Percentiles rank a stretch among this genome's conserved stretches.
These are phyloP conservation scores for Octopus sinensis DNA, from an alignment of 1,140 invertebrate genomes.

Conservation along the genomic window DNA sequence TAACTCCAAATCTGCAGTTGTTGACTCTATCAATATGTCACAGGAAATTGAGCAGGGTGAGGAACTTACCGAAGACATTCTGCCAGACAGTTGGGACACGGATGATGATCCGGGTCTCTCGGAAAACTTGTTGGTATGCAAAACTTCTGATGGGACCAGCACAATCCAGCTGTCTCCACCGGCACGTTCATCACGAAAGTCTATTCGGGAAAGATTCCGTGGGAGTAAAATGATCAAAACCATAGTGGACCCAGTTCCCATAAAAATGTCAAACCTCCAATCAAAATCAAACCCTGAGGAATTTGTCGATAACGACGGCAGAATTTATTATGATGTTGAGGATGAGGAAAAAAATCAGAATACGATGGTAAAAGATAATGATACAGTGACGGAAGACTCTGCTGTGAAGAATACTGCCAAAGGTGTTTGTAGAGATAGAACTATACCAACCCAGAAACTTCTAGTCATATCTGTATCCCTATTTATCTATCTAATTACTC, in stretches of 20 bases:
- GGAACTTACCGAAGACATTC: not conserved
- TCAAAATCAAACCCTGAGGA: constrained; percentile 23
- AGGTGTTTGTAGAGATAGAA: not conserved
- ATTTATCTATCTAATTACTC: constrained; percentile 46
- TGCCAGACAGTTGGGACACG: not conserved
- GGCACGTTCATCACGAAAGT: not conserved
- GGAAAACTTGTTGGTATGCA: not conserved
- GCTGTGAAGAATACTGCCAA: not conserved
- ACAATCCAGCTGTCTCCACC: not conserved
- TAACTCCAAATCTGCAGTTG: not conserved
- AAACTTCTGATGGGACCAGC: not conserved
- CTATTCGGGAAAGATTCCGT: not conserved
- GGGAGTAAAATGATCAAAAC: not conserved
- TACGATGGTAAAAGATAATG: not conserved
- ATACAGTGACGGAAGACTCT: constrained; percentile 7
- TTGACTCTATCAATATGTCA: not conserved
- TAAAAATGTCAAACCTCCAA: constrained; percentile 33
- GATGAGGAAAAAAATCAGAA: constrained; percentile 19
- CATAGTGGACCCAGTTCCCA: constrained; percentile 19
- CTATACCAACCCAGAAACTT: constrained; percentile 34
- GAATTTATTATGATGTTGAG: constrained; percentile 8
- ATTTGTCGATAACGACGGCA: not conserved
- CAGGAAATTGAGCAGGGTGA: not conserved
- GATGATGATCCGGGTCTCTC: not conserved
- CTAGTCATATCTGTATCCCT: constrained; percentile 27